A percentile compares a stretch with the other conserved stretches of the same genome.
These are phyloP conservation scores for Dryadula phaetusa DNA, from an alignment of 2,888 invertebrate species.

Conservation along the genomic window DNA sequence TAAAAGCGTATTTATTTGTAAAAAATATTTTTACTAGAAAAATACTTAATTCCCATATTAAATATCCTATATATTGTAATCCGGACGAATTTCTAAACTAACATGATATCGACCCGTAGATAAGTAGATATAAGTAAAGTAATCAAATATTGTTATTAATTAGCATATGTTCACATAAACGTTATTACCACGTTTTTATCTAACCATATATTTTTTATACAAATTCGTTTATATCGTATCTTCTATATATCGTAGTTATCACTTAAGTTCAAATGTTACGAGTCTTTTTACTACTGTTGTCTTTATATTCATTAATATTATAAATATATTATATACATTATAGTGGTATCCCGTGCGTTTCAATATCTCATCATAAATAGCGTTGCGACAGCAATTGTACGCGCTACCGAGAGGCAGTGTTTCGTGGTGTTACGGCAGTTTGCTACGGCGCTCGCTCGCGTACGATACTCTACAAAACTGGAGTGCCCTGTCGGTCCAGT, in stretches of 20 bases:
- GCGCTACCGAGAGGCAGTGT: constrained; percentile 55
- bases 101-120: no score
- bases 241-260: constrained; percentile 3
- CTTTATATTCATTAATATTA: constrained; percentile 1
- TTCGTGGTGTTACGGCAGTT: constrained; percentile 68
- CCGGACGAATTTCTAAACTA: no score
- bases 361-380: background rate
- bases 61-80: no score
- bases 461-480: constrained; percentile 77
- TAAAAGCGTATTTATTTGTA: no score
- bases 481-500: constrained; percentile 80
- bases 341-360: no score
- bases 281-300: background rate
- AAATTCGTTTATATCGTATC: background rate
- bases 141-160: no score
- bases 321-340: background rate
- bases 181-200: no score
- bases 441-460: constrained; percentile 75
- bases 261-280: background rate
- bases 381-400: constrained; percentile 59
- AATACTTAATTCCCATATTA: no score
- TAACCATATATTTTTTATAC: background rate
- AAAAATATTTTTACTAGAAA: no score
- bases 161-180: no score
- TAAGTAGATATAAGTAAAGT: no score